phyloP scores from a whole-genome alignment of 2,888 invertebrate genomes.

The Drosophila demipolita region DNA sequence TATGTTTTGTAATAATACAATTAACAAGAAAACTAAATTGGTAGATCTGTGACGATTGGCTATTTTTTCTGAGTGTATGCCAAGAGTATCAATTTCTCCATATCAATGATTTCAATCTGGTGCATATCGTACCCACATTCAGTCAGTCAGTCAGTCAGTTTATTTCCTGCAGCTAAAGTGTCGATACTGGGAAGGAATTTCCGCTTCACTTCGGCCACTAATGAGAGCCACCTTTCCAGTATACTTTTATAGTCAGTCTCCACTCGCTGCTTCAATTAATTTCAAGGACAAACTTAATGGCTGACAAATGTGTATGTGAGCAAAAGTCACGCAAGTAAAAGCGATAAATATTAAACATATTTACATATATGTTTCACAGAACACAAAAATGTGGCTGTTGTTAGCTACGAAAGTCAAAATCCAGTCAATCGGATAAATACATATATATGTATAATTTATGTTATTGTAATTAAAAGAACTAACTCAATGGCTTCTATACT shows the following conservation, averaged over 20 bases:
- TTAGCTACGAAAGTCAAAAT: slow-evolving; percentile 3
- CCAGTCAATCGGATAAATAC: slow-evolving; percentile 3
- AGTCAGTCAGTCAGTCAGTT: slow-evolving; percentile 7
- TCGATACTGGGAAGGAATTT: slow-evolving; percentile 44
- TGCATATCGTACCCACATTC: slow-evolving; percentile 1
- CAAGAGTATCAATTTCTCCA: not conserved
- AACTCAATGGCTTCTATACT: not conserved
- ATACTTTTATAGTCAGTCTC: not conserved
- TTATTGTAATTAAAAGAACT: slow-evolving; percentile 2
- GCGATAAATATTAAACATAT: slow-evolving; percentile 2
- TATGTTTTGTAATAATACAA: not conserved
- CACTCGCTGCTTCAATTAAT: slow-evolving; percentile 2
- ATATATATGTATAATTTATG: not conserved
- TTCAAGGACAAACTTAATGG: slow-evolving; percentile 54
- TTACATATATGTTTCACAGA: not conserved
- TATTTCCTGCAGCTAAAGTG: slow-evolving; percentile 39
- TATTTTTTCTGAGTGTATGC: not conserved
- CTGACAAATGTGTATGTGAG: slow-evolving; percentile 24
- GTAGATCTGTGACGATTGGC: not conserved
- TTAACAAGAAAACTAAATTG: not conserved
- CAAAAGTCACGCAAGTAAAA: slow-evolving; percentile 44
- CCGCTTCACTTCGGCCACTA: slow-evolving; percentile 39
- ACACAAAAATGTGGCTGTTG: not conserved
- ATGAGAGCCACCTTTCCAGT: slow-evolving; percentile 37
- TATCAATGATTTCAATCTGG: slow-evolving; percentile 26